Percentiles rank a stretch among this genome's conserved stretches.
Conservation (phyloP, 2,113 vertebrate species). For the Mesoclemmys tuberculata region DNA sequence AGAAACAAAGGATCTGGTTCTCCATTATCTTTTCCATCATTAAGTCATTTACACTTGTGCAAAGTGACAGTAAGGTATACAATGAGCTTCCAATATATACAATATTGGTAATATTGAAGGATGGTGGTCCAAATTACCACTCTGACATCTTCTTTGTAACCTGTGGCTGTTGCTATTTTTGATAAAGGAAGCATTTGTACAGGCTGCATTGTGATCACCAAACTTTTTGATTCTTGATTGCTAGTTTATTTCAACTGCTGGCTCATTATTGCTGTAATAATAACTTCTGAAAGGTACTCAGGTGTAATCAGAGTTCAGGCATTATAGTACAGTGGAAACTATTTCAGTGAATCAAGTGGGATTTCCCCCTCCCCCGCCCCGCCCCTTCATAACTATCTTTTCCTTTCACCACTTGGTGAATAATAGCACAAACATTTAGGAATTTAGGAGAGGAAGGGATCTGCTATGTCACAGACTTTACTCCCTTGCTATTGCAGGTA, state of each 20-base stretch:
- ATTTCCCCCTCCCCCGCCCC: background rate
- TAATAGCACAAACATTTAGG: background rate
- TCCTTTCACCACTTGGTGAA: background rate
- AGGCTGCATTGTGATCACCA: background rate
- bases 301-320: background rate
- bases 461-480: background rate
- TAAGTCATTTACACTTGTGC: background rate
- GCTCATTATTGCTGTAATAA: background rate
- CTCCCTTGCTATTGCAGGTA: background rate
- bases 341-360: background rate
- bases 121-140: background rate
- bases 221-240: constrained; percentile 16
- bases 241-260: background rate
- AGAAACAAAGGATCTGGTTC: background rate
- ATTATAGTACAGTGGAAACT: background rate
- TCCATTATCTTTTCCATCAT: background rate
- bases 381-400: background rate
- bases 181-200: background rate
- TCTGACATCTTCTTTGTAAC: background rate
- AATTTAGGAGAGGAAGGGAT: background rate
- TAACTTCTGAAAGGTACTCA: background rate
- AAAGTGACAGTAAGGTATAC: background rate
- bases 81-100: too few relatives aligned
- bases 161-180: background rate
- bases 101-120: background rate